Evolutionary conservation across 2,888 invertebrate species (phyloP), one percentile per base, ranked within the genome.

Genomic region (Marasmarcha lunaedactyla): DNA sequence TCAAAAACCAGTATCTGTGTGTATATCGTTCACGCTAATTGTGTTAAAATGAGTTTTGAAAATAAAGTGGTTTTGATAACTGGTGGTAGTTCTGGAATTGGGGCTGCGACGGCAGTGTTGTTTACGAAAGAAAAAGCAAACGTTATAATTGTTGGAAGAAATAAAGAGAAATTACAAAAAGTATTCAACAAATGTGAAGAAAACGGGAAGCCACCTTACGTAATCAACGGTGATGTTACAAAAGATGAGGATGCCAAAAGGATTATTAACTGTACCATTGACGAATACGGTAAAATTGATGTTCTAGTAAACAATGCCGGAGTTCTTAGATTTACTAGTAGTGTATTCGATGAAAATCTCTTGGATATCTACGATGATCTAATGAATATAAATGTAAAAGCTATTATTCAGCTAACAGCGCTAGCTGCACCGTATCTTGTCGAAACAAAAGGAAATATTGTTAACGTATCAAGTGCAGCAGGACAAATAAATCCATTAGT

Each of bases 241-340:
- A 51, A 54, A 12, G 62, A 66, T 2, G 50, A 48, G 1, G 56
- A 68, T 2, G 50, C 45, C 0, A 48, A 47, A 2, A 46, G 30
- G 6, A 48, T 63, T 1, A 42, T 68, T 4, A 20, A 53, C 2
- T 42, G 50, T 42, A 65, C 67, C 0, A 37, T 66, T 0, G 41
- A 53, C 1, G 49, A 48, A 15, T 69, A 52, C 36, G 58, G 60
- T 0, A 51, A 52, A 49, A 36, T 71, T 1, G 65, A 72, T 27
- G 46, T 71, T 2, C 43, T 67, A 0, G 43, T 69, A 3, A 67
- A 69, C 41, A 67, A 66, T 37, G 68, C 63, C 1, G 63, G 60
- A 2, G 43, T 59, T n/a, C 4, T 43, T 0, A 45, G 37, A n/a
- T 4, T 27, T 0, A 50, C 46, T 1, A 41, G 36, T 0, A 42